Base-by-base conservation (phyloP, 2,113 vertebrate genomes). In the Parus major region DNA sequence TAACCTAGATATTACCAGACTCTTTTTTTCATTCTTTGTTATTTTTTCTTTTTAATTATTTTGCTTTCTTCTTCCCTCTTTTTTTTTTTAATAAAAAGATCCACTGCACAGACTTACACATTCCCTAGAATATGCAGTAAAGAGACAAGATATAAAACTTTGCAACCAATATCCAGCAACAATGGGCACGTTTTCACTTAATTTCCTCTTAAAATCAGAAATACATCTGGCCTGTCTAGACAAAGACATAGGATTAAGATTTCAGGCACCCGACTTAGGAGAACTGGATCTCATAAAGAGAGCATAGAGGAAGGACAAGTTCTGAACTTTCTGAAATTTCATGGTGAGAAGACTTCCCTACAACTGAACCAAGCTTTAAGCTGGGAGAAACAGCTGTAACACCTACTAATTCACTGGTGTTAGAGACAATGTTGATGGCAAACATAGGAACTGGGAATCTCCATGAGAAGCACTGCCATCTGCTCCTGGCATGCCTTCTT, bases 1-100 rank as follows among this genome's bases (percentile, higher is more conserved):
- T 72, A 93, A 91, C 55, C 91, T 92, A 94, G 77, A 95, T 94
- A 59, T 91, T 93, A 92, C 76, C 46, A 61, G 42, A 36, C 85
- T 94, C 12, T 65, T 90, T 86, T 78, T 86, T 88, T 46, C 77
- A 44, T 79, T 76, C 44, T 70, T 90, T 57, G 25, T 81, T 92
- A 90, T 79, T 86, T 88, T 96, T 81, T 95, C 52, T 91, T 95
- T 96, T 92, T 77, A 93, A 95, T 96, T 93, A 76, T 90, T 81
- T 91, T 86, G 2, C 31, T 63, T 75, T 80, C 23, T 64, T 87
- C 63, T 92, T 20, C 16, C 21, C 19, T 86, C 55, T 22, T 61
- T 44, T 49, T 33, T 49, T 33, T 92, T 82, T 44, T 6, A 89
- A 90, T 93, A 93, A 92, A 69, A 60, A 55, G 20, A 52, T 78